Evolutionary conservation across 1,140 invertebrate genomes (phyloP).

Genomic region (Plectrocnemia conspersa): DNA sequence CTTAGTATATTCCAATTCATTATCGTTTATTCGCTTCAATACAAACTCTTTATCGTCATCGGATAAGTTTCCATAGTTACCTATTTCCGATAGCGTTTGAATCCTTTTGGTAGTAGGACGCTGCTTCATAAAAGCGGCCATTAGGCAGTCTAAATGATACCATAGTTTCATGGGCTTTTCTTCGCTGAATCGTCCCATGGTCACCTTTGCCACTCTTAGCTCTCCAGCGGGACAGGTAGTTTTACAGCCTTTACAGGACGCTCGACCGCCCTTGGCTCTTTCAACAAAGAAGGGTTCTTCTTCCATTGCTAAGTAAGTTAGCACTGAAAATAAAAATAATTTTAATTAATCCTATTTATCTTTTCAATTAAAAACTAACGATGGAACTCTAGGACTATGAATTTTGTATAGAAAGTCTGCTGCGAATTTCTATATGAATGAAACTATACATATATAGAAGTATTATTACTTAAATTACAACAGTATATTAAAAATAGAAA

Average conservation of each 20-base stretch:
- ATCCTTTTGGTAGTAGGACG: constrained; percentile 77
- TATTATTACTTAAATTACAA: too few species aligned
- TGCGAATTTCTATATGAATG: too few species aligned
- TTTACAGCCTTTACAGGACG: constrained; percentile 86
- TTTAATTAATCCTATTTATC: too few species aligned
- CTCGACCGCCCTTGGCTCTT: constrained; percentile 71
- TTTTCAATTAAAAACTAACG: too few species aligned
- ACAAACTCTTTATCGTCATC: constrained; percentile 66
- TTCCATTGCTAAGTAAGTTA: constrained; percentile 27
- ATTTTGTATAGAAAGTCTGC: too few species aligned
- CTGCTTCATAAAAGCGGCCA: constrained; percentile 73
- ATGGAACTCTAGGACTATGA: too few species aligned
- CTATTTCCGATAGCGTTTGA: constrained; percentile 72
- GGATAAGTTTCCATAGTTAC: constrained; percentile 65
- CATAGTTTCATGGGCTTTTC: constrained; percentile 79
- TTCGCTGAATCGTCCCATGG: constrained; percentile 74
- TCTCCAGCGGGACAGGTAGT: constrained; percentile 67
- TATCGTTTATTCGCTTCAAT: constrained; percentile 56
- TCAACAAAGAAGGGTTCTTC: constrained; percentile 66
- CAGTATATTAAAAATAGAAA: too few species aligned
- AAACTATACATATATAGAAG: too few species aligned
- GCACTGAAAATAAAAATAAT: too few species aligned
- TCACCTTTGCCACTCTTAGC: constrained; percentile 69
- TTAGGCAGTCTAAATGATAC: constrained; percentile 76
- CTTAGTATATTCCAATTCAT: constrained; percentile 44